Evolutionary conservation across 2,888 invertebrate species (phyloP), one percentile per base, ranked within the genome.

Genomic region (Danaus chrysippus): DNA sequence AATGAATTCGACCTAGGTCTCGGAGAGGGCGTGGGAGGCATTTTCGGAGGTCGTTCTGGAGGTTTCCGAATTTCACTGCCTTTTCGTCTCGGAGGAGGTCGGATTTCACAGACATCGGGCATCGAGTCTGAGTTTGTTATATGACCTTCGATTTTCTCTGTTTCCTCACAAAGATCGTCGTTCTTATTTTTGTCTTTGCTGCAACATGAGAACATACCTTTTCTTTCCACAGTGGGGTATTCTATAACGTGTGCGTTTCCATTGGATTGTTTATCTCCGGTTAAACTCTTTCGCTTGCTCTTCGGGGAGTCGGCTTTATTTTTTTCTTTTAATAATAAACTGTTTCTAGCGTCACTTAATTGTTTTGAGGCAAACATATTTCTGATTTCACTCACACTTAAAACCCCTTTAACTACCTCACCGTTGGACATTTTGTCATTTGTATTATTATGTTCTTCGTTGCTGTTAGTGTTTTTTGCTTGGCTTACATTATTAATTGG

Each of bases 121-220:
- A 87, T 86, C 0, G 87, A 87, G 65, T 87, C 86, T 0, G 86
- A 91, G 63, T 82, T 87, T 63, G 88, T 84, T 64, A 86, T 73
- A 15, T 80, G 79, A 15, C 77, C 72, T 64, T 89, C 86, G 42
- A 79, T 75, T 70, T 85, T 84, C 63, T 84, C 86, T 42, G 78
- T 75, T 75, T 92, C 83, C 46, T 92, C 92, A 13, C 85, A 82
- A 65, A 79, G 91, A 61, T 92, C 92, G 54, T 91, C 92, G 49
- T 82, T 92, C 79, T 81, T 92, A 74, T 83, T 92, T 81, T 84
- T 91, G 71, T 91, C 91, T 83, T 92, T 94, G 60, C 93, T 93
- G 74, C 94, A 95, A 76, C 94, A 95, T 2, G 94, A 94, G 77
- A 95, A 95, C 78, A 94, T 92, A 61, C 93, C 93, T 84, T 94